Evolutionary conservation across 2,797 vertebrate genomes (phyloP).

Genomic region (Acanthurus tractus): DNA sequence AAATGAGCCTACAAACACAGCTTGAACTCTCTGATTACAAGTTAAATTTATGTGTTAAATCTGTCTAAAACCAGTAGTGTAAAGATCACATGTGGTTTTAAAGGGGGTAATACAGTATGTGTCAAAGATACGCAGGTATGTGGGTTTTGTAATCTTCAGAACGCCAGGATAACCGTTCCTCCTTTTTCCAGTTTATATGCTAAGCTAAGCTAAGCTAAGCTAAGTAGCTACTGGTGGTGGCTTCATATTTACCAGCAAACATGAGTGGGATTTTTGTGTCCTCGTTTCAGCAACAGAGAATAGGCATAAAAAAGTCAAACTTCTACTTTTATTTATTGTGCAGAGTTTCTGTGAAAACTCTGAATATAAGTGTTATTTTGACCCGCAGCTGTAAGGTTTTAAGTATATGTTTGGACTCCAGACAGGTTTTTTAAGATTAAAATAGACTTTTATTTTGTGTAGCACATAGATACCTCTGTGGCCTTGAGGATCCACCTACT

Average conservation of each 20-base stretch:
- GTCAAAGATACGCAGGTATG: too few relatives aligned
- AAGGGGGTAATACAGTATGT: too few relatives aligned
- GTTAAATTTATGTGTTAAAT: too few relatives aligned
- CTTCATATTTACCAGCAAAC: not conserved
- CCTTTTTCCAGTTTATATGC: not conserved
- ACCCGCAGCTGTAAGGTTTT: not conserved
- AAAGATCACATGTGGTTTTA: too few relatives aligned
- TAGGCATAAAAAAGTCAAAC: not conserved
- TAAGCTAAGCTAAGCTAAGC: not conserved
- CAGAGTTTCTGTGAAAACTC: not conserved
- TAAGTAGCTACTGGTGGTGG: not conserved
- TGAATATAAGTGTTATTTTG: not conserved
- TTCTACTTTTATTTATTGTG: not conserved
- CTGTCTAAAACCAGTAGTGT: too few relatives aligned
- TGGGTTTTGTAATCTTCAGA: too few relatives aligned
- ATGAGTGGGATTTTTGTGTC: not conserved
- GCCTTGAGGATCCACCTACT: slow-evolving; percentile 15
- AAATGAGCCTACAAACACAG: too few relatives aligned
- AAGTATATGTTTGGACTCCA: slow-evolving; percentile 12
- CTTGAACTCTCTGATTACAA: too few relatives aligned
- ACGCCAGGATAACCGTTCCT: not conserved
- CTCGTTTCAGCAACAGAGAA: not conserved
- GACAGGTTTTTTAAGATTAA: not conserved
- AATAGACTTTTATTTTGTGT: slow-evolving; percentile 16
- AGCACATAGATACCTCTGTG: not conserved